Percentiles rank a stretch among this genome's conserved stretches.
These are phyloP conservation scores for Malurus elegans DNA, from an alignment of 2,113 vertebrate species.

Conservation along the genomic window DNA sequence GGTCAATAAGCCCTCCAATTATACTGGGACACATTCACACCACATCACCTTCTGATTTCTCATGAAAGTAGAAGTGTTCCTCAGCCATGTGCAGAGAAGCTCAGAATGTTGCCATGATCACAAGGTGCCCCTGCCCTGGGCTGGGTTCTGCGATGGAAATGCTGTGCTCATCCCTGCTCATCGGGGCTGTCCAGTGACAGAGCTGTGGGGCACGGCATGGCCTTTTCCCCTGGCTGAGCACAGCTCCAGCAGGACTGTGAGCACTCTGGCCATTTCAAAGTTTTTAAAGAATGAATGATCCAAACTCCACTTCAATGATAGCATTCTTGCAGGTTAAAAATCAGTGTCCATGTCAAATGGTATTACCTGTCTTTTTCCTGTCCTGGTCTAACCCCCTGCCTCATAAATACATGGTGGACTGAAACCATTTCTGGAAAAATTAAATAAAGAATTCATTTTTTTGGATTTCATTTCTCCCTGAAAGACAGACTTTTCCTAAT, in stretches of 20 bases:
- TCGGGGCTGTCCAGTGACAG: background rate
- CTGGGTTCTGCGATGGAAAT: background rate
- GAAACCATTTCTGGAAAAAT: background rate
- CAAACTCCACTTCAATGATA: background rate
- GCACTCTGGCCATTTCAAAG: background rate
- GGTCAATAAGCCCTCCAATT: background rate
- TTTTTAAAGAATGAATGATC: background rate
- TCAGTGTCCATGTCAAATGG: background rate
- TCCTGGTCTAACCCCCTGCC: background rate
- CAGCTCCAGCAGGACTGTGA: background rate
- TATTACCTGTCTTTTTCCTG: background rate
- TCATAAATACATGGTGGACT: background rate
- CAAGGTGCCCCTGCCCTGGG: background rate
- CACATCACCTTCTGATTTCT: background rate
- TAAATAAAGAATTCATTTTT: background rate
- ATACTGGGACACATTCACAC: background rate
- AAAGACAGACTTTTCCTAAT: background rate
- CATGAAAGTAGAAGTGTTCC: background rate
- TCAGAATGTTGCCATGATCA: background rate
- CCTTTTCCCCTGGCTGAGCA: background rate
- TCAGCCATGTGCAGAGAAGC: background rate
- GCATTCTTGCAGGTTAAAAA: background rate
- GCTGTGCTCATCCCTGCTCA: background rate
- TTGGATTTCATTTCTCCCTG: background rate
- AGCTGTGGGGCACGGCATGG: background rate